Evolutionary conservation across 2,888 invertebrate genomes (phyloP).

Genomic region (Nomada ruficornis): DNA sequence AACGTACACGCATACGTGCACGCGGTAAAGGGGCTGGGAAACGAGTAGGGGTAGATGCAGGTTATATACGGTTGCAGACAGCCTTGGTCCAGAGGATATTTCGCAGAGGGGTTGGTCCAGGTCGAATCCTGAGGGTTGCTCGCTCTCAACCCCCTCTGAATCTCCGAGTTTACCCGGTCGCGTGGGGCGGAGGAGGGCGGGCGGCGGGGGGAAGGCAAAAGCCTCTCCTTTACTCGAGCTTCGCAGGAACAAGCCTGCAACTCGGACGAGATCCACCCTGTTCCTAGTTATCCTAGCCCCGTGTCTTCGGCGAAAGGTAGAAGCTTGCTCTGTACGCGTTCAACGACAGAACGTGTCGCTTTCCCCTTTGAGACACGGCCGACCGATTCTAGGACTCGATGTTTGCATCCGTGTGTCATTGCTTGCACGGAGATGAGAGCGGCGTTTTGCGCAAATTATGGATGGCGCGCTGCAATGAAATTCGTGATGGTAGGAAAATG

Average conservation of each 20-base stretch:
- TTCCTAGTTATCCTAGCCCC: constrained; percentile 67
- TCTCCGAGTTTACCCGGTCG: constrained; percentile 39
- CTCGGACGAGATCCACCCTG: constrained; percentile 71
- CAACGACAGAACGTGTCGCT: constrained; percentile 64
- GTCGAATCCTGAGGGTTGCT: constrained; percentile 77
- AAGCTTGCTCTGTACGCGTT: constrained; percentile 69
- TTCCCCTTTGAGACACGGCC: constrained; percentile 44
- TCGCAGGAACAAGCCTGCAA: constrained; percentile 72
- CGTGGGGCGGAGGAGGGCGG: constrained; percentile 52
- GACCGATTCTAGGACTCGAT: constrained; percentile 19
- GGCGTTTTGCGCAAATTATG: constrained; percentile 46
- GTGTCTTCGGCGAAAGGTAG: constrained; percentile 71
- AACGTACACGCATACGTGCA: constrained; percentile 10
- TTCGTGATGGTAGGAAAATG: neutral
- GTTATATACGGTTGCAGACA: constrained; percentile 71
- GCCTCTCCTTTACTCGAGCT: constrained; percentile 77
- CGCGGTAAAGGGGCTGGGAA: constrained; percentile 1
- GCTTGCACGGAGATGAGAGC: constrained; percentile 31
- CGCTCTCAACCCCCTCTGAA: constrained; percentile 70
- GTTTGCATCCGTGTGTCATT: constrained; percentile 43
- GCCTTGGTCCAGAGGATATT: constrained; percentile 77
- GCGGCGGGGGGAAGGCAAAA: constrained; percentile 69
- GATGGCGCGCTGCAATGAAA: constrained; percentile 19
- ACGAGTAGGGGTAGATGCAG: constrained; percentile 7
- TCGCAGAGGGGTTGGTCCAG: constrained; percentile 76